phyloP scores from a whole-genome alignment of 1,140 invertebrate genomes.

The Tribolium madens region DNA sequence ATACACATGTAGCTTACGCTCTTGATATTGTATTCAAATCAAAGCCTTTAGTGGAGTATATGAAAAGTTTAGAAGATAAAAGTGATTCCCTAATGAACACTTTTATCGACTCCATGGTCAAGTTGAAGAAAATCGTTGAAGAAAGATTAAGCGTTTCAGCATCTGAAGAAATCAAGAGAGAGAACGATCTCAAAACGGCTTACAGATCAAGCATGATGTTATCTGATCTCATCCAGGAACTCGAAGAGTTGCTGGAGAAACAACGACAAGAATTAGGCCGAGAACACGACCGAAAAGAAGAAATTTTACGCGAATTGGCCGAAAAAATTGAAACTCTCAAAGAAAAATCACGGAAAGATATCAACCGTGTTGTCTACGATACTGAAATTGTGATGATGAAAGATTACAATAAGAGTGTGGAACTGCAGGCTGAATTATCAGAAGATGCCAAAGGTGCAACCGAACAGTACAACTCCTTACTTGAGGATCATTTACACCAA shows the following conservation, averaged over 20 bases:
- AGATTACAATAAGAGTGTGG: constrained; percentile 55
- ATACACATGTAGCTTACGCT: constrained; percentile 33
- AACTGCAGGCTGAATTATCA: constrained; percentile 51
- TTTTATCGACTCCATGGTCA: constrained; percentile 51
- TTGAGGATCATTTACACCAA: constrained; percentile 53
- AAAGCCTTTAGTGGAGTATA: constrained; percentile 7
- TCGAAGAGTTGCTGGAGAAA: constrained; percentile 55
- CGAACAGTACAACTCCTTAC: constrained; percentile 50
- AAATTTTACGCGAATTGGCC: constrained; percentile 52
- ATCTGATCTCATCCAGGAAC: constrained; percentile 48
- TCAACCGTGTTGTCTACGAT: constrained; percentile 56
- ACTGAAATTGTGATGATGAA: constrained; percentile 61
- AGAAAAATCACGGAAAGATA: constrained; percentile 54
- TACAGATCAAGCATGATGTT: constrained; percentile 57
- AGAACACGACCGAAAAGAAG: constrained; percentile 55
- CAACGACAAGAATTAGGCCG: constrained; percentile 56
- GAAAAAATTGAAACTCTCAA: constrained; percentile 53
- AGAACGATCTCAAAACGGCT: constrained; percentile 55
- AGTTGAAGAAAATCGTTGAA: constrained; percentile 51
- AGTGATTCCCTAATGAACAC: constrained; percentile 35
- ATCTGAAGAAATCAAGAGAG: constrained; percentile 55
- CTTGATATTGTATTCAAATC: constrained; percentile 41
- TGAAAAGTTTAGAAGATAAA: not conserved
- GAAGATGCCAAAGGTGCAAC: constrained; percentile 51
- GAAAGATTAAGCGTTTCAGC: constrained; percentile 56